These are phyloP conservation scores for Camponotus pennsylvanicus DNA, from an alignment of 1,140 invertebrate species.

Conservation along the genomic window DNA sequence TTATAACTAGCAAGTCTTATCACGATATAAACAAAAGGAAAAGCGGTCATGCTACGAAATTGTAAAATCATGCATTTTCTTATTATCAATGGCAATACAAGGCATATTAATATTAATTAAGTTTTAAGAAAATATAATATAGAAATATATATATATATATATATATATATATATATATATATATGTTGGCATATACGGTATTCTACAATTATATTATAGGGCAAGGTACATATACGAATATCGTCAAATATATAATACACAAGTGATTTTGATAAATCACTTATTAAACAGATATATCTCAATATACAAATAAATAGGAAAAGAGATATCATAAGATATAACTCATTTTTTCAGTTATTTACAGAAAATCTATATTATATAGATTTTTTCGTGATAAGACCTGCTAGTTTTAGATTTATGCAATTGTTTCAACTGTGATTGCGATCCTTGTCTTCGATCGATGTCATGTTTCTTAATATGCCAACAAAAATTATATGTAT, in stretches of 20 bases:
- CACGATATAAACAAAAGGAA: no score
- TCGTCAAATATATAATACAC: neutral
- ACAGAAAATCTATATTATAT: slow-evolving; percentile 2
- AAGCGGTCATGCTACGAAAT: no score
- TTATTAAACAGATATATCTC: neutral
- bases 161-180: no score
- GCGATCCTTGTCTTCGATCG: no score
- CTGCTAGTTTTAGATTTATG: neutral
- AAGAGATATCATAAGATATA: neutral
- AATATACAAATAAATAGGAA: slow-evolving; percentile 1
- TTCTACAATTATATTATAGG: neutral
- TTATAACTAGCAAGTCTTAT: no score
- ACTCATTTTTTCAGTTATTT: slow-evolving; percentile 7
- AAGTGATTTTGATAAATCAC: slow-evolving; percentile 5
- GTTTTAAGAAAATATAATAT: no score
- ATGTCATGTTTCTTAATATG: neutral
- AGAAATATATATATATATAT: no score
- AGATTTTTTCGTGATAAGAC: neutral
- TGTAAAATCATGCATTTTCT: no score
- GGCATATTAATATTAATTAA: no score
- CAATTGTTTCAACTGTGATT: slow-evolving; percentile 11
- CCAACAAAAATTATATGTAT: neutral
- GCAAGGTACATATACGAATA: neutral
- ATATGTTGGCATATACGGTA: slow-evolving; percentile 6
- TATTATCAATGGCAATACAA: no score